A percentile compares a stretch with the other conserved stretches of the same genome.
phyloP scores from a whole-genome alignment of 2,888 invertebrate genomes.

The Torymus auratus region DNA sequence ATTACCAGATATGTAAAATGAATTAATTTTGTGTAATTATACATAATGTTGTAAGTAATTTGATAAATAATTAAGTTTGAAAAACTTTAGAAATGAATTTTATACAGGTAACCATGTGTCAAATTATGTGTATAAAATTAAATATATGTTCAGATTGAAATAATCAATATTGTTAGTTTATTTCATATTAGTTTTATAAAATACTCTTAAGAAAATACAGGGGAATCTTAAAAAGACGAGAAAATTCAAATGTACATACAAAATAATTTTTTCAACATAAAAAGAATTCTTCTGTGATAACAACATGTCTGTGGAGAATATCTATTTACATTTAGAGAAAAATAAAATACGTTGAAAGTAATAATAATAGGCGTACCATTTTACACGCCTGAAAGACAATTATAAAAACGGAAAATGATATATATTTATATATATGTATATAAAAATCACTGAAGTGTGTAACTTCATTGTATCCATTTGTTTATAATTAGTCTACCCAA shows the following conservation, averaged over 20 bases:
- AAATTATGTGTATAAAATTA: slow-evolving; percentile 54
- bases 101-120: slow-evolving; percentile 54
- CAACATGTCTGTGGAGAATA: slow-evolving; percentile 46
- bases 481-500: slow-evolving; percentile 41
- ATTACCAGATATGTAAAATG: slow-evolving; percentile 36
- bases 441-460: slow-evolving; percentile 40
- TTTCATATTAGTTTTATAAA: slow-evolving; percentile 57
- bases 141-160: slow-evolving; percentile 51
- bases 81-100: slow-evolving; percentile 40
- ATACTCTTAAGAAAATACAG: slow-evolving; percentile 59
- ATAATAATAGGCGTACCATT: slow-evolving; percentile 32
- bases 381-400: slow-evolving; percentile 31
- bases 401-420: slow-evolving; percentile 41
- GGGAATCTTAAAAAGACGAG: slow-evolving; percentile 53
- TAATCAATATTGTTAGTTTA: slow-evolving; percentile 51
- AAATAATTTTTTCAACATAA: slow-evolving; percentile 54
- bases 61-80: slow-evolving; percentile 28
- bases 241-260: slow-evolving; percentile 56
- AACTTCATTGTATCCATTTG: slow-evolving; percentile 41
- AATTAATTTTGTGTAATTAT: slow-evolving; percentile 48
- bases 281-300: slow-evolving; percentile 49
- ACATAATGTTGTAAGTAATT: slow-evolving; percentile 36
- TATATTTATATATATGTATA: slow-evolving; percentile 18
- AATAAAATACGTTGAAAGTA: slow-evolving; percentile 42
- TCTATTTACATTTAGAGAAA: slow-evolving; percentile 57